Evolutionary conservation across 2,888 invertebrate species (phyloP).

Genomic region (Pseudoips prasinana): DNA sequence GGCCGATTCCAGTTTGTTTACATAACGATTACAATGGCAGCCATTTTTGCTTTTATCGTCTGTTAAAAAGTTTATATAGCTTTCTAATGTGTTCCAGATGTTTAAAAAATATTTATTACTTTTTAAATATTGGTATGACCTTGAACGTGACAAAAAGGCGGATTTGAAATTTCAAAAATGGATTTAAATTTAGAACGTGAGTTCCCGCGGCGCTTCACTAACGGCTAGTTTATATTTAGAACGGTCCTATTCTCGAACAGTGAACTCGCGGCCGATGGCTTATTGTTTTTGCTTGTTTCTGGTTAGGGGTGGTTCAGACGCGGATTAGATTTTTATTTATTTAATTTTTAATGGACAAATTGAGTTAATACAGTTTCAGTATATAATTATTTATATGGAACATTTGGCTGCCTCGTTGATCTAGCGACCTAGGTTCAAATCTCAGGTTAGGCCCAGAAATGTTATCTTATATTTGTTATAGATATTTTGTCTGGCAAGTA

Average conservation of each 20-base stretch:
- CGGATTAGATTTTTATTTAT: not conserved
- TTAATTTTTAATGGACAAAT: constrained; percentile 7
- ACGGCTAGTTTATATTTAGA: constrained; percentile 75
- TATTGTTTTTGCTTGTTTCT: constrained; percentile 64
- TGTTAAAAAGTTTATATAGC: constrained; percentile 23
- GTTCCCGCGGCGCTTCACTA: constrained; percentile 74
- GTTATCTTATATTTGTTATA: no score
- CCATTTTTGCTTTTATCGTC: constrained; percentile 48
- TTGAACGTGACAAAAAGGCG: constrained; percentile 76
- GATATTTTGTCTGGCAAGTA: no score
- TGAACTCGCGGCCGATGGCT: constrained; percentile 75
- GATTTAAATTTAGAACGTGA: constrained; percentile 62
- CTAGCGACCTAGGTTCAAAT: no score
- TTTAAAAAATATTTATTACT: constrained; percentile 20
- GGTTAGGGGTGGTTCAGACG: constrained; percentile 38
- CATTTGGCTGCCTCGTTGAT: no score
- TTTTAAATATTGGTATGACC: constrained; percentile 51
- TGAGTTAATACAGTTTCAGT: no score
- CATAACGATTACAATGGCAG: constrained; percentile 33
- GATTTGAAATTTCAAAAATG: constrained; percentile 69
- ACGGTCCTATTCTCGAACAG: constrained; percentile 74
- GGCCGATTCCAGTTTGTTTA: constrained; percentile 40
- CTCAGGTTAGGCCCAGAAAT: no score
- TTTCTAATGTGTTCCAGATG: constrained; percentile 51
- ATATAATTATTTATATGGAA: no score